Conservation (phyloP, 2,797 vertebrate species). For the Chelonia mydas region DNA sequence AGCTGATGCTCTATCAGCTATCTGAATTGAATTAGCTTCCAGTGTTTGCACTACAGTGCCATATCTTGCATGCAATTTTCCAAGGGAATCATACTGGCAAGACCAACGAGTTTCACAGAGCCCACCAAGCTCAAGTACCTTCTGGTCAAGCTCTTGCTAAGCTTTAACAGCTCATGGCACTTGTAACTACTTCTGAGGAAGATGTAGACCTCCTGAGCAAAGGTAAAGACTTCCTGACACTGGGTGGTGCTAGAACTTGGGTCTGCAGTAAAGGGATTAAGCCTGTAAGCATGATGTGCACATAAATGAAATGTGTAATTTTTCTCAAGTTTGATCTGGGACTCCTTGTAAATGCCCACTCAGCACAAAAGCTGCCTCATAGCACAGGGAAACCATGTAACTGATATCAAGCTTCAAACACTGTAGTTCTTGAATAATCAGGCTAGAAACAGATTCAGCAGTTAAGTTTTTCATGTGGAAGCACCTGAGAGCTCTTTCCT, state of each 20-base stretch:
- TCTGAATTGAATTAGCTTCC: background rate
- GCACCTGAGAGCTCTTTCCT: too few relatives aligned
- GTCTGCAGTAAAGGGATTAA: background rate
- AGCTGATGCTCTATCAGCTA: background rate
- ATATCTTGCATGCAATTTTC: background rate
- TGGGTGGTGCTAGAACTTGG: background rate
- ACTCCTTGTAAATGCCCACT: background rate
- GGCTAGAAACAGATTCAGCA: too few relatives aligned
- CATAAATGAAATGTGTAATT: background rate
- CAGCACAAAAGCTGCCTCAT: too few relatives aligned
- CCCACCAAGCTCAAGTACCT: background rate
- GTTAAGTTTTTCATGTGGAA: too few relatives aligned
- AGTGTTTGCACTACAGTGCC: background rate
- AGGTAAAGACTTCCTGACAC: background rate
- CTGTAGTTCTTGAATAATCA: too few relatives aligned
- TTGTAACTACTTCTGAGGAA: background rate
- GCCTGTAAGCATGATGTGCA: background rate
- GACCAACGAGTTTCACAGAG: background rate
- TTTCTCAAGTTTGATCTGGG: background rate
- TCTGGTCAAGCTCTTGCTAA: background rate
- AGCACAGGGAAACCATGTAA: too few relatives aligned
- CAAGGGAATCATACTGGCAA: background rate
- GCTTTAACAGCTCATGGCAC: background rate
- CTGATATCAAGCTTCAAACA: too few relatives aligned
- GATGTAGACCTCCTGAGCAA: background rate